Base-by-base conservation (phyloP, 2,888 invertebrate species). In the Coleophora flavipennella region DNA sequence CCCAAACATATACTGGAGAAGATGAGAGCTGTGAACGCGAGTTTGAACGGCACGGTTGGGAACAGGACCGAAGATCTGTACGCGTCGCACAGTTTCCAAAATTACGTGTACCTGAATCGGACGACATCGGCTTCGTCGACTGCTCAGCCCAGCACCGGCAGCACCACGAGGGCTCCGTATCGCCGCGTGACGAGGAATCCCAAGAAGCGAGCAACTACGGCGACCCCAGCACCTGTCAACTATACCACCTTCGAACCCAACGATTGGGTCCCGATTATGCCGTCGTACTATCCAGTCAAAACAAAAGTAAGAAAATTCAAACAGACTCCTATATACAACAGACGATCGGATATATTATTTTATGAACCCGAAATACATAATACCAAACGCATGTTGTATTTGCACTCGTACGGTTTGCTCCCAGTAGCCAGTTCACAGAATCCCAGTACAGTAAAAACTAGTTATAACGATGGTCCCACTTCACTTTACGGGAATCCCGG, bases 201-300 rank as follows among this genome's bases (percentile, higher is more conserved):
- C 13, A 83, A 70, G 58, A 59, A 55, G 44, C 67, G 59, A 53
- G 58, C 62, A 31, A 63, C 69, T 29, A 65, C 68, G 27, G 20
- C 20, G 20, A 20, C 20, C 3, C 56, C 62, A 31, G 49, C 55
- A 35, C 52, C 61, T 20, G 50, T 55, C 14, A 72, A 67, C 43
- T 64, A 64, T 37, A 64, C 66, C 25, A 51, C 60, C 40, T 56
- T 68, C 26, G 60, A 66, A 51, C 55, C 59, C 7, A 81, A 79
- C 47, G 85, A 83, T 43, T 85, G 85, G 85, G 63, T 84, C 33
- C 85, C 85, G 14, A 78, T 85, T 35, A 47, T 75, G 45, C 84
- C 85, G 9, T 63, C 77, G 11, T 76, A 80, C 55, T 79, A 63
- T 50, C 54, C 65, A 2, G 20, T 40, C 20, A 20, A 20, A 20